These are phyloP conservation scores for Burhinus bistriatus DNA, from an alignment of 2,113 vertebrate species.

Conservation along the genomic window DNA sequence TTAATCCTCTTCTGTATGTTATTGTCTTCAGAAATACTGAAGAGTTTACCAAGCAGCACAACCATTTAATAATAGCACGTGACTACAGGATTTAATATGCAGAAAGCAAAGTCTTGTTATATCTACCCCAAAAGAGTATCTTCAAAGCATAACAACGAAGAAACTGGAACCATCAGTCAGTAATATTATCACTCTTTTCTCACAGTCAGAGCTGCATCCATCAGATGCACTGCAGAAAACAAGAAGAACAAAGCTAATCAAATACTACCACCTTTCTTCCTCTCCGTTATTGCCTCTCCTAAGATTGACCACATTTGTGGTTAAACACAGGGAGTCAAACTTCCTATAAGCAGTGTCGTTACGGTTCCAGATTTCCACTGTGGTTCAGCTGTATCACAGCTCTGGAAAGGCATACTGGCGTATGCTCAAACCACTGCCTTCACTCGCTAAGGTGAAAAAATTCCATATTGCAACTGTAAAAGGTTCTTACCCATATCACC, in stretches of 20 bases:
- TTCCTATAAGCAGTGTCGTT: slow-evolving; percentile 38
- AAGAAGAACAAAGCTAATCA: slow-evolving; percentile 26
- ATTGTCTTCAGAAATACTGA: not conserved
- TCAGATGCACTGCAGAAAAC: not conserved
- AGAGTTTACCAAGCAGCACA: not conserved
- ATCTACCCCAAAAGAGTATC: not conserved
- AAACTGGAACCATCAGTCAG: not conserved
- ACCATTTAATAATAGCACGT: not conserved
- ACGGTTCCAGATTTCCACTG: slow-evolving; percentile 56
- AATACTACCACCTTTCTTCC: slow-evolving; percentile 57
- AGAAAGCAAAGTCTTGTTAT: not conserved
- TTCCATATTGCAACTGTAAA: not conserved
- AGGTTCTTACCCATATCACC: not conserved
- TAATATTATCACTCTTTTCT: not conserved
- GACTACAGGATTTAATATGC: not conserved
- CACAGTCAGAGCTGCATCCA: not conserved
- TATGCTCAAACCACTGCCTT: not conserved
- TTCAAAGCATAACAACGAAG: not conserved
- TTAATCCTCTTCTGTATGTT: not conserved
- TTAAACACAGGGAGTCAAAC: slow-evolving; percentile 48
- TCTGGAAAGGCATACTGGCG: not conserved
- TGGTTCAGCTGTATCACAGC: slow-evolving; percentile 34
- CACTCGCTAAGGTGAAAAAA: not conserved
- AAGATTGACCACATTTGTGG: slow-evolving; percentile 58
- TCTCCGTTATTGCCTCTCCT: not conserved